Percentiles rank a stretch among this genome's conserved stretches.
Conservation (phyloP, 2,797 vertebrate species). For the Cuniculus paca region DNA sequence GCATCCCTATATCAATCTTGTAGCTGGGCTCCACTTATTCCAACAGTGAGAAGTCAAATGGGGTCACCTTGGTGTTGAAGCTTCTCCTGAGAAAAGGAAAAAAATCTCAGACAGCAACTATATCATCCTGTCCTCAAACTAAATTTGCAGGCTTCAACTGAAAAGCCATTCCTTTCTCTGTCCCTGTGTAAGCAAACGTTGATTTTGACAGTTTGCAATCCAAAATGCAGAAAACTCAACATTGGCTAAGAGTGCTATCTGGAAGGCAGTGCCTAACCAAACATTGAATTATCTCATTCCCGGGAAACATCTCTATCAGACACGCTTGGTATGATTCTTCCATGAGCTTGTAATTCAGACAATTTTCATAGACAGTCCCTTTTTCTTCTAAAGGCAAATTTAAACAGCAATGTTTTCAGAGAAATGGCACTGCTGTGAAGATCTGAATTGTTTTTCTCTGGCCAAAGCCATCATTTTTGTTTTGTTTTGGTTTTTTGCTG, state of each 20-base stretch:
- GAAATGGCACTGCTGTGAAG: background rate
- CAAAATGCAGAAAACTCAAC: constrained; percentile 52
- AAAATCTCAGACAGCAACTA: background rate
- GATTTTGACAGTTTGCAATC: constrained; percentile 45
- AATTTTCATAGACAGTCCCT: constrained; percentile 2
- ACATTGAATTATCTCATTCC: constrained; percentile 26
- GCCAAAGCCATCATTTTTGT: background rate
- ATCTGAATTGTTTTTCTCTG: constrained; percentile 41
- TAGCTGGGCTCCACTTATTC: background rate
- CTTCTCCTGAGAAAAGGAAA: background rate
- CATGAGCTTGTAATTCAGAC: background rate
- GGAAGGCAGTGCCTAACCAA: background rate
- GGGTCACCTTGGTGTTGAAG: background rate
- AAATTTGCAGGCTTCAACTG: background rate
- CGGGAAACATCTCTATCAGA: background rate
- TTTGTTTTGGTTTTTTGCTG: constrained; percentile 73
- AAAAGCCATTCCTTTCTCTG: constrained; percentile 12
- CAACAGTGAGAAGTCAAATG: background rate
- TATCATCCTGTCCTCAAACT: background rate
- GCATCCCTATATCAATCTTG: background rate
- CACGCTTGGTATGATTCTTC: constrained; percentile 11
- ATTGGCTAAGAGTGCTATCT: constrained; percentile 44
- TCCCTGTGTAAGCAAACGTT: background rate
- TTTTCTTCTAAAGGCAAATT: background rate
- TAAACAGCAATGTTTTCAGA: constrained; percentile 3